Conservation (phyloP, 1,140 invertebrate species). For the Chironomus tepperi region DNA sequence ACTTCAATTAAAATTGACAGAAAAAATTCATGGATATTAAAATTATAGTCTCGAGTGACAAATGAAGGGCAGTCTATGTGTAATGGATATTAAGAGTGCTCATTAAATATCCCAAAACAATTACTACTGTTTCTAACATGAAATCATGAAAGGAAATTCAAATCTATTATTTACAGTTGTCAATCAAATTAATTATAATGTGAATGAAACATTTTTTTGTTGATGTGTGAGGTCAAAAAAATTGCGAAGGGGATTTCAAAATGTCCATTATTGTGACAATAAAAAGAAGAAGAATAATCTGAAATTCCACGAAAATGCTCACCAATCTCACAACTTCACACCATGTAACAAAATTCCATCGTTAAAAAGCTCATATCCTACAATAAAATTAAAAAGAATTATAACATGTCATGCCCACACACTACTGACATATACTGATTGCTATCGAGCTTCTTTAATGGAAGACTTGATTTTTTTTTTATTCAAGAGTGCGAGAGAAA, state of each 20-base stretch:
- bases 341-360: slow-evolving; percentile 1
- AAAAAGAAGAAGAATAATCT: background rate
- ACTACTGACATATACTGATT: slow-evolving; percentile 5
- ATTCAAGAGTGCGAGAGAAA: background rate
- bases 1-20: background rate
- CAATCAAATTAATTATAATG: slow-evolving; percentile 23
- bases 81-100: background rate
- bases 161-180: slow-evolving; percentile 5
- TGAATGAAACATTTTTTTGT: background rate
- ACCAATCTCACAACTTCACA: background rate
- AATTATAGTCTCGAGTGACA: background rate
- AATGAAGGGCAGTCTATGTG: background rate
- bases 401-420: slow-evolving; percentile 11
- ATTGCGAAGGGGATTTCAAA: background rate
- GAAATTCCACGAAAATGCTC: background rate
- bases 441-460: slow-evolving; percentile 4
- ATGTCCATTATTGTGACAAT: background rate
- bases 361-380: slow-evolving; percentile 2
- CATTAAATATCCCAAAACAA: slow-evolving; percentile 13
- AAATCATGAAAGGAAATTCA: background rate
- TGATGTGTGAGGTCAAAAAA: slow-evolving; percentile 23
- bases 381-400: background rate
- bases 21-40: background rate
- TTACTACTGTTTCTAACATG: background rate
- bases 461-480: background rate